Evolutionary conservation across 2,888 invertebrate genomes (phyloP), one percentile per base, ranked within the genome.

Genomic region (Vesta saturnalis): DNA sequence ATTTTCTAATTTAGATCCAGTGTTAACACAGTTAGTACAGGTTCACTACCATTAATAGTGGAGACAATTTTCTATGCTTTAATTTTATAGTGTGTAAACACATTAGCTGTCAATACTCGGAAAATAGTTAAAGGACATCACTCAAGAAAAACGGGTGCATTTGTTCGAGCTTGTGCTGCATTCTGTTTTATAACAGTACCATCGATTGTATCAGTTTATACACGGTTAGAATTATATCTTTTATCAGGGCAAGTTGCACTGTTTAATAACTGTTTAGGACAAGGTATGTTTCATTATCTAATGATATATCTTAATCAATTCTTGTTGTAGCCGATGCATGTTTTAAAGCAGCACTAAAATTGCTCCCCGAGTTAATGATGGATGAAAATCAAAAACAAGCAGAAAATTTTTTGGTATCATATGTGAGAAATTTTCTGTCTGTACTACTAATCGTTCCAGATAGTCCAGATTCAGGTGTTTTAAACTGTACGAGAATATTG

Each of bases 151-250:
- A 94, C 94, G 1, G 90, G 91, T 12, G 92, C 94, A 76, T 94
- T 97, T 86, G 93, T 94, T 23, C 91, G 95, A 79, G 97, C 98
- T 1, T 98, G 98, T 85, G 92, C 95, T 52, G 98, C 99, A 0
- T 99, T 95, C 85, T 93, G 94, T 83, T 98, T 93, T 84, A 97
- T 99, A 71, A 98, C 98, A 6, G 94, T 97, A 81, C 99, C 99
- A n/a, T 97, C 97, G 12, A 89, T 99, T 80, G 90, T 88, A 76
- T 92, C 93, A 68, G 88, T 92, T n/a, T 89, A 92, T 69, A 87
- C 90, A 19, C 89, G 93, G 79, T 88, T 96, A 77, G 92, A 94
- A 76, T 88, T 98, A 56, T 96, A 96, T 86, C 86, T 97, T 65
- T 86, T 94, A 5, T 92, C 94, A 12, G 96, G 95, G 15, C 95